These are phyloP conservation scores for Homarus americanus DNA, from an alignment of 1,140 invertebrate genomes.

Conservation along the genomic window DNA sequence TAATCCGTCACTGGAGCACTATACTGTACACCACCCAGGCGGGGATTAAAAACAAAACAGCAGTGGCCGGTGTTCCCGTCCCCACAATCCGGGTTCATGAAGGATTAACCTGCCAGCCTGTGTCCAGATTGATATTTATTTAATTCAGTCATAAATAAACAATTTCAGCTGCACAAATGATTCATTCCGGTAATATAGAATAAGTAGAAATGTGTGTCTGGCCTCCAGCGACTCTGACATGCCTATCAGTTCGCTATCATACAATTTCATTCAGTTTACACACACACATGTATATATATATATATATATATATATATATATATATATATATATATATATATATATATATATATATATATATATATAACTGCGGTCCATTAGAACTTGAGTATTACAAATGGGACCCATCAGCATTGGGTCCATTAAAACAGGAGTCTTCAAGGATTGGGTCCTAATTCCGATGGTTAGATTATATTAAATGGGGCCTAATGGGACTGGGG, in stretches of 20 bases:
- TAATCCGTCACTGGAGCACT: too few species aligned
- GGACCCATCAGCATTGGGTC: too few species aligned
- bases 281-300: background rate
- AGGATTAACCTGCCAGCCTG: background rate
- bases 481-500: too few species aligned
- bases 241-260: too few species aligned
- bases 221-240: too few species aligned
- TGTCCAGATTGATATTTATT: background rate
- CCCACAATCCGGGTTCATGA: background rate
- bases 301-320: constrained; percentile 6
- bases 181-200: background rate
- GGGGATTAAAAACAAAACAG: background rate
- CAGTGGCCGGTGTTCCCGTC: background rate
- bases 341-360: background rate
- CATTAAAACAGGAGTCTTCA: too few species aligned
- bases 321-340: constrained; percentile 6
- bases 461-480: too few species aligned
- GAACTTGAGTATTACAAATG: too few species aligned
- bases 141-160: background rate
- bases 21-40: too few species aligned
- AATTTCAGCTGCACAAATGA: background rate
- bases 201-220: background rate
- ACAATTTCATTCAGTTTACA: too few species aligned
- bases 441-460: too few species aligned
- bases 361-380: background rate